Evolutionary conservation across 2,113 vertebrate genomes (phyloP).

Genomic region (Megaceryle maxima): DNA sequence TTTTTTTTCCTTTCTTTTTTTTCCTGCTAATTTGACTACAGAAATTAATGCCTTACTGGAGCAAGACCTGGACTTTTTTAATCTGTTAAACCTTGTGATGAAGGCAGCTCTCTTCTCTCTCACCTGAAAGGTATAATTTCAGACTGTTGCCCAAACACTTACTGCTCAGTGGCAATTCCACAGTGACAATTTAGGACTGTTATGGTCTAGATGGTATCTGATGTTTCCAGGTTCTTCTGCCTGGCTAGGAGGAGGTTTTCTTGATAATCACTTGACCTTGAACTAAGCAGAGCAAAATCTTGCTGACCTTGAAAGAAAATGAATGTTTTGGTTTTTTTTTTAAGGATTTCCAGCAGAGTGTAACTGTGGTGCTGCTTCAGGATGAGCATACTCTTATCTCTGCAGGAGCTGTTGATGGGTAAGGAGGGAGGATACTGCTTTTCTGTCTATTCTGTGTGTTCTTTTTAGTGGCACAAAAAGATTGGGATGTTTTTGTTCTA

Average conservation of each 20-base stretch:
- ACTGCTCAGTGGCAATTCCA: background rate
- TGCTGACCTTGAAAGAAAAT: background rate
- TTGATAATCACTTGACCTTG: background rate
- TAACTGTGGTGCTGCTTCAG: constrained; percentile 93
- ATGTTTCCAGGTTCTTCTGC: background rate
- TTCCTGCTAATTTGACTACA: background rate
- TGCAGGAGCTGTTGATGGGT: constrained; percentile 97
- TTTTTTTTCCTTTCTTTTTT: background rate
- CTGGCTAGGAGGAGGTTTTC: background rate
- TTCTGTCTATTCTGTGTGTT: background rate
- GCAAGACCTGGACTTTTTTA: background rate
- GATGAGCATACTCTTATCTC: constrained; percentile 92
- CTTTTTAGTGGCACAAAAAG: background rate
- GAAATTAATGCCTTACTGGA: background rate
- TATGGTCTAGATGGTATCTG: background rate
- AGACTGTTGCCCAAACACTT: background rate
- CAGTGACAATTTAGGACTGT: background rate
- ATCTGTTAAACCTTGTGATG: background rate
- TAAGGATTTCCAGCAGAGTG: constrained; percentile 95
- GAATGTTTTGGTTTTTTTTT: background rate
- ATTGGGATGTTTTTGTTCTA: background rate
- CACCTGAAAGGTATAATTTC: background rate
- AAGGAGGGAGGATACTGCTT: constrained; percentile 47
- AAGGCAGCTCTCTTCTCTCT: background rate
- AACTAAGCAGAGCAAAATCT: background rate